Base-by-base conservation (phyloP, 2,797 vertebrate genomes). In the Clarias fuscus region DNA sequence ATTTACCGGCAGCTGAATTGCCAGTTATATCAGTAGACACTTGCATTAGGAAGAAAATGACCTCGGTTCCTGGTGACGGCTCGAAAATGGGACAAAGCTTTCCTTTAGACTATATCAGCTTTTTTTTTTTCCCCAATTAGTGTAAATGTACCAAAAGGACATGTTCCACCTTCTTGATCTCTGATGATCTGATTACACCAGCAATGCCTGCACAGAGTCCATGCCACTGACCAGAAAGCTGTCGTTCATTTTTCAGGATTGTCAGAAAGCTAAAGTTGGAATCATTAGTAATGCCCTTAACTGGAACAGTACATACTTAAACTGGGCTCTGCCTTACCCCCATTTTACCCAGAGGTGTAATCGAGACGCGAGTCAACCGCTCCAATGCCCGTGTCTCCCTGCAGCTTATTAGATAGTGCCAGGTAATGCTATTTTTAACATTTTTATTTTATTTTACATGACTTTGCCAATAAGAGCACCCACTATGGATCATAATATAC, bases 1-100 rank as follows among this genome's bases (percentile, higher is more conserved):
- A 37, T 90, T 86, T 75, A 86, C 6, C 3, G 61, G 86, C 37
- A 65, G 68, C 62, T 88, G 82, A 59, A 33, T 80, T 85, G 81
- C 83, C 14, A 15, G 37, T 76, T 85, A 67, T 82, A 78, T 22
- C 65, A 53, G 33, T 73, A 56, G 83, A 75, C 68, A 75, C n/a
- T 22, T 56, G 1, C 7, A 30, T 53, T 53, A 64, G 22, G 20
- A 48, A n/a, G 67, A 75, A 83, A 73, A 15, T 62, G 61, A 11
- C 61, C 30, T 17, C 13, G 27, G 64, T 33, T 68, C 22, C 78
- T 80, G 33, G 24, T 48, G 30, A 65, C 88, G 85, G 82, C 88
- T 86, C 91, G 18, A 24, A 68, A 53, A 83, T 30, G 17, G 33
- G 48, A 2, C 33, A 56, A 76, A 58, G n/a, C 24, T 56, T 14